Conservation (phyloP, 2,888 invertebrate genomes). For the Horisme vitalbata region DNA sequence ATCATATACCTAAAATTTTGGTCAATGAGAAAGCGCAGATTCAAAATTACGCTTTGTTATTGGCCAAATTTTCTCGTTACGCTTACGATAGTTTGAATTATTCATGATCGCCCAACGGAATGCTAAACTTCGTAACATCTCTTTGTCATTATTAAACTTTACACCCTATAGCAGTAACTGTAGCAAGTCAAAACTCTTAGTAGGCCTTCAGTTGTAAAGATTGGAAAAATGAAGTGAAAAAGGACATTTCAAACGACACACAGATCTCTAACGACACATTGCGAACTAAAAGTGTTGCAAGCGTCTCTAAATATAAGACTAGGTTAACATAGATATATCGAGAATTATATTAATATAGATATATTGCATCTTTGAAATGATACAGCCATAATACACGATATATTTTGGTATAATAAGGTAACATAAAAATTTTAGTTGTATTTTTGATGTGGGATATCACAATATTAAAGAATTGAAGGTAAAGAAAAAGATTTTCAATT, state of each 20-base stretch:
- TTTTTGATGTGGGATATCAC: conserved; percentile 52
- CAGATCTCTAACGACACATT: conserved; percentile 77
- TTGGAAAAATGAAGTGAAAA: conserved; percentile 37
- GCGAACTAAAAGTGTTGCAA: conserved; percentile 76
- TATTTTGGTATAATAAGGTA: conserved; percentile 80
- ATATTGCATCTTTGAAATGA: conserved; percentile 74
- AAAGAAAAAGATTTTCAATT: conserved; percentile 49
- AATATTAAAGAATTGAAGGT: too few relatives aligned
- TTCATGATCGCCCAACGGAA: too few relatives aligned
- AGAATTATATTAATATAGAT: conserved; percentile 71
- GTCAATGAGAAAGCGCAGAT: too few relatives aligned
- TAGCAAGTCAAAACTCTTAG: too few relatives aligned
- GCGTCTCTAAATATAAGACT: conserved; percentile 68
- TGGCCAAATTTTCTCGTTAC: too few relatives aligned
- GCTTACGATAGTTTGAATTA: too few relatives aligned
- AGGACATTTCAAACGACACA: conserved; percentile 52
- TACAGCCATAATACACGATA: conserved; percentile 78
- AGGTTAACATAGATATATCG: conserved; percentile 70
- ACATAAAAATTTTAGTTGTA: conserved; percentile 64
- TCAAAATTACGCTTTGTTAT: too few relatives aligned
- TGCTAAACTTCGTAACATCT: too few relatives aligned
- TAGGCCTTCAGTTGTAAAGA: too few relatives aligned
- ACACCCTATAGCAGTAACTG: too few relatives aligned
- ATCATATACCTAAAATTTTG: too few relatives aligned
- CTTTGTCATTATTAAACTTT: too few relatives aligned